Percentiles rank a stretch among this genome's conserved stretches.
phyloP scores from a whole-genome alignment of 1,140 invertebrate species.

The Palaemon carinicauda region DNA sequence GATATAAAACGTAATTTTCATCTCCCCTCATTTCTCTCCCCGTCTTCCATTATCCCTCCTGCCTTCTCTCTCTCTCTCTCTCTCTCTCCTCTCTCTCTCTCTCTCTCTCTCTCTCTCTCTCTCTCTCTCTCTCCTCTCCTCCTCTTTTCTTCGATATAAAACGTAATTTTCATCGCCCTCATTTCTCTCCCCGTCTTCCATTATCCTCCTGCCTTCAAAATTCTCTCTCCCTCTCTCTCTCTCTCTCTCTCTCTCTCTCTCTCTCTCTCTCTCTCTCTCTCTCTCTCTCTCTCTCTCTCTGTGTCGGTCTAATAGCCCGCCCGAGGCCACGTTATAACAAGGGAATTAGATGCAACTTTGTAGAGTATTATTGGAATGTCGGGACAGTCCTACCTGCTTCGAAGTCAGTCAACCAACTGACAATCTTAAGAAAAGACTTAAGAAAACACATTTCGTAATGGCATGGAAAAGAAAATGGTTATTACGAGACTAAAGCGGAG shows the following conservation, averaged over 20 bases:
- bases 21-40: too few relatives aligned
- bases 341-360: conserved; percentile 55
- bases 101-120: conserved; percentile 8
- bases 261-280: conserved; percentile 2
- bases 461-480: too few relatives aligned
- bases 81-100: background rate
- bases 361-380: conserved; percentile 33
- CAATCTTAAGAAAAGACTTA: too few relatives aligned
- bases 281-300: background rate
- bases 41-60: background rate
- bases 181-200: conserved; percentile 10
- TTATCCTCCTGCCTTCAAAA: background rate
- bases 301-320: conserved; percentile 36
- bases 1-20: background rate
- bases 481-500: too few relatives aligned
- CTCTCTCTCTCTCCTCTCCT: conserved; percentile 14
- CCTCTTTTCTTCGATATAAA: too few relatives aligned
- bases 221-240: background rate
- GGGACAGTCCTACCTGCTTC: background rate
- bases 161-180: too few relatives aligned
- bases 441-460: too few relatives aligned
- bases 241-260: background rate
- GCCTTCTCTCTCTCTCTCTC: background rate
- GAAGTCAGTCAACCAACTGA: too few relatives aligned
- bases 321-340: conserved; percentile 37